Evolutionary conservation across 2,888 invertebrate genomes (phyloP).

Genomic region (Amphimallon solstitiale): DNA sequence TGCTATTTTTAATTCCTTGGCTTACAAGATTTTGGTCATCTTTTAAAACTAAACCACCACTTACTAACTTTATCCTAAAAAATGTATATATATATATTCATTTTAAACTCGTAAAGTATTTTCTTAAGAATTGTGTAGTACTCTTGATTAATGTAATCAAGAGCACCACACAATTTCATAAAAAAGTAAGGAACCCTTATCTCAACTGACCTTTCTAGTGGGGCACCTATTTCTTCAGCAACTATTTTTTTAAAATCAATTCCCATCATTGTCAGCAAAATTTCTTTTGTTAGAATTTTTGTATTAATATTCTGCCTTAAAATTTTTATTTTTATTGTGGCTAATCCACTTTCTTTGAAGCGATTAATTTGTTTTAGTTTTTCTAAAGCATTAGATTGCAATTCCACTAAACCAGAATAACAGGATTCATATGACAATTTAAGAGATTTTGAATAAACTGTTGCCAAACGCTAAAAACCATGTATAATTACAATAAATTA

Average conservation of each 20-base stretch:
- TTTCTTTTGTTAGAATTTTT: slow-evolving; percentile 66
- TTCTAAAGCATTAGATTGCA: slow-evolving; percentile 77
- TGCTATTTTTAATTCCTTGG: slow-evolving; percentile 76
- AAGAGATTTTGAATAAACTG: slow-evolving; percentile 68
- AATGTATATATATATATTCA: background rate
- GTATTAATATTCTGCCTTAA: slow-evolving; percentile 67
- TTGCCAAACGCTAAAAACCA: slow-evolving; percentile 69
- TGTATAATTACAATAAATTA: background rate
- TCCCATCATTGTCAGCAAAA: slow-evolving; percentile 66
- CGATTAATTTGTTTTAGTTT: slow-evolving; percentile 76
- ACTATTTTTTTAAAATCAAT: slow-evolving; percentile 68
- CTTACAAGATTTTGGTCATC: slow-evolving; percentile 64
- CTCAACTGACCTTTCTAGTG: slow-evolving; percentile 60
- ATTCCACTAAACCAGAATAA: slow-evolving; percentile 68
- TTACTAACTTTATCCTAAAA: slow-evolving; percentile 75
- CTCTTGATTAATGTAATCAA: too few relatives aligned
- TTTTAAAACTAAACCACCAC: slow-evolving; percentile 72
- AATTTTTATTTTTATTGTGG: slow-evolving; percentile 76
- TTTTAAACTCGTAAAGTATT: background rate
- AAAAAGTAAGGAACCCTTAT: background rate
- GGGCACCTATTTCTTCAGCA: slow-evolving; percentile 63
- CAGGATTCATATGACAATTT: slow-evolving; percentile 66
- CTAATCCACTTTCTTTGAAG: slow-evolving; percentile 77
- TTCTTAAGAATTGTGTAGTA: background rate
- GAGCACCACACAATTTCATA: background rate